Base-by-base conservation (phyloP, 1,140 invertebrate genomes). In the Drosophila santomea region DNA sequence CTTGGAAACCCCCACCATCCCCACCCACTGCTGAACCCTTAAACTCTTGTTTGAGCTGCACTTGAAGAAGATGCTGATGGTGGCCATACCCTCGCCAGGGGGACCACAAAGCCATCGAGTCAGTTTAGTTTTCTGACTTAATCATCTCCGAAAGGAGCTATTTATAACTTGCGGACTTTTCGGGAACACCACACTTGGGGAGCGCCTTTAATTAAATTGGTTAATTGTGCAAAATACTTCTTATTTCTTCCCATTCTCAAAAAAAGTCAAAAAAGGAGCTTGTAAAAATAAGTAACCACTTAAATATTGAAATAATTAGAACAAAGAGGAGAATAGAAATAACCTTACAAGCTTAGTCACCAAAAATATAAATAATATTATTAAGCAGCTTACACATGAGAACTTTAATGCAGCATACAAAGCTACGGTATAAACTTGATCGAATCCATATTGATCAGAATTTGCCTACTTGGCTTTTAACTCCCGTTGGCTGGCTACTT, bases 1-100 rank as follows among this genome's bases (percentile, higher is more conserved):
- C 44, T 6, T 15, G 15, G 17, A 44, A 7, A 3, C 10, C 25
- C 32, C 14, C 23, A 17, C 17, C 38, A 28, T 32, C 32, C 7
- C 20, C 43, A 5, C 6, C 25, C 36, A 14, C 60, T 35, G 58
- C 50, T 60, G 55, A 50, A 71, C 48, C 50, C 48, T 51, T 51
- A 68, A 69, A 71, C 67, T 57, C 52, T 48, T 69, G 43, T 72
- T 47, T 43, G 47, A 47, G 60, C 64, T 72, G 74, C 78, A 75
- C 74, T 88, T 78, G 58, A 63, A 71, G 74, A 61, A 45, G 73
- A 47, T 67, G 58, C 60, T 63, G 32, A 51, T 55, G 73, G 45
- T 59, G 79, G 64, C 60, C 47, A 75, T 74, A 68, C 61, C 39
- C 61, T 54, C 38, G 39, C 32, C 28, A 28, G 39, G 62, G 47